Evolutionary conservation across 2,113 vertebrate species (phyloP).

Genomic region (Thermophis baileyi): DNA sequence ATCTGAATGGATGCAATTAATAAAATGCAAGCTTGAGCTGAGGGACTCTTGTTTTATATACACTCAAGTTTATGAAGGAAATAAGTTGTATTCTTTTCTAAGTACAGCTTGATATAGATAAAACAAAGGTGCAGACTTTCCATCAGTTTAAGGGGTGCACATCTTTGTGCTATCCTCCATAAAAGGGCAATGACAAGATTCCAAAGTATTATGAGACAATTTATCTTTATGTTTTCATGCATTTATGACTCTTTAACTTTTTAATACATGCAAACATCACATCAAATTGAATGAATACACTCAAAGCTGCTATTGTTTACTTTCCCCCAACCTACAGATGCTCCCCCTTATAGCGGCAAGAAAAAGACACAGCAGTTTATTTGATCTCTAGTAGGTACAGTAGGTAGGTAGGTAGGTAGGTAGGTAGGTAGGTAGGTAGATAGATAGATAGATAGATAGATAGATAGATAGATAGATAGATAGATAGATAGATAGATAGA

Average conservation of each 20-base stretch:
- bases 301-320: not conserved
- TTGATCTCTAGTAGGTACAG: not conserved
- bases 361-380: not conserved
- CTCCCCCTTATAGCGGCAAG: not conserved
- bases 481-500: no score
- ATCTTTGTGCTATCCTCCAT: not conserved
- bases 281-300: not conserved
- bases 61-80: not conserved
- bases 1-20: not conserved
- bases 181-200: not conserved
- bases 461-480: no score
- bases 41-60: not conserved
- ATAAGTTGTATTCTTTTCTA: not conserved
- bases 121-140: not conserved
- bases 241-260: not conserved
- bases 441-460: no score
- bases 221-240: not conserved
- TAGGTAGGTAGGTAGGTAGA: no score
- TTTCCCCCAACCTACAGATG: not conserved
- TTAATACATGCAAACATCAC: not conserved
- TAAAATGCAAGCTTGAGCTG: not conserved
- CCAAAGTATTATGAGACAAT: not conserved
- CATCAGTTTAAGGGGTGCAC: not conserved
- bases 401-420: no score
- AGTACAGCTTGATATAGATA: not conserved